Base-by-base conservation (phyloP, 2,113 vertebrate species). In the Melanerpes formicivorus region DNA sequence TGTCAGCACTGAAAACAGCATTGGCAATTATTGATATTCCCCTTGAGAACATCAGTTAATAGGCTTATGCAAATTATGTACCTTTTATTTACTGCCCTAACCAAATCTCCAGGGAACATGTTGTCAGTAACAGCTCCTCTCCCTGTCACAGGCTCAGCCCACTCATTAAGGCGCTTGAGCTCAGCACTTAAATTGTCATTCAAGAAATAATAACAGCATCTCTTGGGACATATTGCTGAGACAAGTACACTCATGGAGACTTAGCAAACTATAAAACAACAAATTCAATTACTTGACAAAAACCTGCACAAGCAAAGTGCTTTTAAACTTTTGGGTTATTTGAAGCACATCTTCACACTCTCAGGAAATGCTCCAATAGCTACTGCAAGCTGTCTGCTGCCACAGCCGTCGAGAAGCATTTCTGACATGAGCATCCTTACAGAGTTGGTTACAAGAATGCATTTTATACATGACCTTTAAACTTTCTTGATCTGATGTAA, bases 31-130 rank as follows among this genome's bases (percentile, higher is more conserved):
- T 21, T 90, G 87, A 58, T 74, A 42, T 74, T 95, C 54, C 84
- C 77, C 88, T 90, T 83, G 87, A 95, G 90, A 95, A 96, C 52
- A 95, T 11, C 80, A 95, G 79, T 96, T 95, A 95, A 96, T 80
- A 96, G 72, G 78, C 67, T 97, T 95, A 97, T 84, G 84, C 76
- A 97, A 96, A 97, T 97, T 50, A 92, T 58, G 65, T 88, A 93
- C 77, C 74, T 95, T 92, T 96, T 95, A 93, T 91, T 97, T 97
- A 96, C 59, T 93, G 90, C 55, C 72, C 88, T 67, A 95, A 84
- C 69, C 77, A 94, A 96, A 95, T 63, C 96, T 86, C 94, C 93
- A 83, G 60, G 88, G 78, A 96, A 77, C 59, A 48, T 37, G 70
- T 25, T 92, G 92, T 93, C 93, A 96, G 81, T 9, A 92, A 59